Conservation (phyloP, 2,888 invertebrate genomes). For the Dicyrtoma fusca region DNA sequence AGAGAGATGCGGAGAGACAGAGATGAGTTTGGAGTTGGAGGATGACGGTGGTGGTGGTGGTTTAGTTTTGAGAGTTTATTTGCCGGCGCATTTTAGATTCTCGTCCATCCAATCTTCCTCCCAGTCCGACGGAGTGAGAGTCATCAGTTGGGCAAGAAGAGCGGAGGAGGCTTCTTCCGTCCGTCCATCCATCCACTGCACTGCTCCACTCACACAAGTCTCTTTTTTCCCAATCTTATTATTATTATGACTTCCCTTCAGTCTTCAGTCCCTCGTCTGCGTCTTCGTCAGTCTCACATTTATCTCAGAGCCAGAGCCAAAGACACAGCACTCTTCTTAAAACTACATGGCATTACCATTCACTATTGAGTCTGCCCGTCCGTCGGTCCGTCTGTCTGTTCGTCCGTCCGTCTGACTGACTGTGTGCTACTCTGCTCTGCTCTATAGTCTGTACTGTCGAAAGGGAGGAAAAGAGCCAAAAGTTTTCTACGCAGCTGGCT, state of each 20-base stretch:
- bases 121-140: too few relatives aligned
- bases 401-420: too few relatives aligned
- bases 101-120: constrained; percentile 28
- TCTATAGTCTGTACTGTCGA: not conserved
- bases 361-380: too few relatives aligned
- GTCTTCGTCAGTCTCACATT: constrained; percentile 8
- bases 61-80: not conserved
- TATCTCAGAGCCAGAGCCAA: not conserved
- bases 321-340: too few relatives aligned
- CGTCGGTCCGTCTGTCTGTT: too few relatives aligned
- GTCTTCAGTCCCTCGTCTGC: not conserved
- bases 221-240: not conserved
- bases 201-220: not conserved
- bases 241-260: not conserved
- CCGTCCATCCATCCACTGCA: not conserved
- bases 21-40: not conserved
- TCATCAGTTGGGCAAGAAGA: too few relatives aligned
- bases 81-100: constrained; percentile 30
- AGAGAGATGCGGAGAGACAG: not conserved
- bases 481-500: constrained; percentile 26
- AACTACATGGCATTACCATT: too few relatives aligned
- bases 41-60: not conserved
- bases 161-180: not conserved
- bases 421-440: not conserved
- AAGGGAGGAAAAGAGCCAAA: not conserved